Evolutionary conservation across 2,888 invertebrate species (phyloP).

Genomic region (Eupithecia exiguata): DNA sequence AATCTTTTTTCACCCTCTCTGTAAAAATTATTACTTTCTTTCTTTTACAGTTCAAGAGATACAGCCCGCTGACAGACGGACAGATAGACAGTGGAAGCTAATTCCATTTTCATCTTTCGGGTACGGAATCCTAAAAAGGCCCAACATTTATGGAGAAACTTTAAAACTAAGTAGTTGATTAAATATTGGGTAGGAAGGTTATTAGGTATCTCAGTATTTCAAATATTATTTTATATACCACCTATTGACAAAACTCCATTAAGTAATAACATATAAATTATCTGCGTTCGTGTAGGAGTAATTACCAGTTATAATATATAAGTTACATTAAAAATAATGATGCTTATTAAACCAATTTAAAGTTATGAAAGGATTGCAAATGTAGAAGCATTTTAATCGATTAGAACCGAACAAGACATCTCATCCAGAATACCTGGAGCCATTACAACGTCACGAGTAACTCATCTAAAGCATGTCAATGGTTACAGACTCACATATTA

Average conservation of each 20-base stretch:
- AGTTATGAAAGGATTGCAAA: constrained; percentile 4
- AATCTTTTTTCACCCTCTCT: too few species aligned
- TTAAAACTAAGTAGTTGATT: neutral
- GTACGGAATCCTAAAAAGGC: too few species aligned
- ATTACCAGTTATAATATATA: constrained; percentile 4
- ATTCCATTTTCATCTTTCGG: too few species aligned
- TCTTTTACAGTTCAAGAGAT: too few species aligned
- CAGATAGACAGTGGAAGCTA: too few species aligned
- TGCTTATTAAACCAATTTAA: neutral
- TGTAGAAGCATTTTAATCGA: constrained; percentile 6
- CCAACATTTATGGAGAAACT: too few species aligned
- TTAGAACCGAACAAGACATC: neutral
- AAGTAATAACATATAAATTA: neutral
- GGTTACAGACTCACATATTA: constrained; percentile 29
- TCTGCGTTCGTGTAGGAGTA: neutral
- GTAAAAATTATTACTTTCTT: too few species aligned
- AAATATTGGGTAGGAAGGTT: neutral
- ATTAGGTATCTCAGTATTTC: too few species aligned
- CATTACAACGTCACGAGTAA: constrained; percentile 35
- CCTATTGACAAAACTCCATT: neutral
- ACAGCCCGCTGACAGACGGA: too few species aligned
- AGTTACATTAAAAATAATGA: neutral
- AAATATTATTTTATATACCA: too few species aligned
- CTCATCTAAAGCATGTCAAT: constrained; percentile 32
- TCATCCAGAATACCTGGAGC: constrained; percentile 24